Base-by-base conservation (phyloP, 2,797 vertebrate species). In the Gastrophryne carolinensis region DNA sequence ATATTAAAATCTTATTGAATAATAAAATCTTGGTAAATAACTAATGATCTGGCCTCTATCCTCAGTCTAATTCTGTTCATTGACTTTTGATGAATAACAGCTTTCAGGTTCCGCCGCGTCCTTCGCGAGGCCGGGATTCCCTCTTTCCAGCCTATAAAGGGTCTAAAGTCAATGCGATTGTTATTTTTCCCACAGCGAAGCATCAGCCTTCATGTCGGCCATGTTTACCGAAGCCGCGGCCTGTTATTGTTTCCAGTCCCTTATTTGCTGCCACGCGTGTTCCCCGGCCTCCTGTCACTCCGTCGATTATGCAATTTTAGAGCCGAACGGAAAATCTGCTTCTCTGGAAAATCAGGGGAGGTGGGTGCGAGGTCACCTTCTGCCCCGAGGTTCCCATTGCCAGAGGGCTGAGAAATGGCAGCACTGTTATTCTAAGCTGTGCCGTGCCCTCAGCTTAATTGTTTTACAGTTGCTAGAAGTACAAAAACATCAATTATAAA, bases 281-380 rank as follows among this genome's bases (percentile, higher is more conserved):
- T 64, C n/a, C 32, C 50, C 24, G 30, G n/a, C 13, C 66, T 57
- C 15, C 23, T 61, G 44, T 61, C 69, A 72, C 2, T 61, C 13
- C 26, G 21, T 47, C 49, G 54, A 24, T 74, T 58, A 56, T 57
- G 62, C 52, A 66, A 64, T 24, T 21, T 35, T 65, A 2, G 12
- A 32, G 24, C 17, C 41, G 49, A 56, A 64, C 49, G 62, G 62
- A 74, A 74, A 74, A 41, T 64, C 4, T 73, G 50, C 49, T 44
- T 30, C 21, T 30, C 41, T 41, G 71, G 71, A 64, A 64, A 63
- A 35, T 24, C n/a, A n/a, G n/a, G n/a, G n/a, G n/a, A n/a, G n/a
- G n/a, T n/a, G n/a, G n/a, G n/a, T 32, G 39, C 15, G 41, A 44
- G 47, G 17, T 52, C 32, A 39, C 57, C 57, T 35, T 60, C 30